A percentile compares a stretch with the other conserved stretches of the same genome.
Evolutionary conservation across 2,113 vertebrate genomes (phyloP).

Genomic region (Echinops telfairi): DNA sequence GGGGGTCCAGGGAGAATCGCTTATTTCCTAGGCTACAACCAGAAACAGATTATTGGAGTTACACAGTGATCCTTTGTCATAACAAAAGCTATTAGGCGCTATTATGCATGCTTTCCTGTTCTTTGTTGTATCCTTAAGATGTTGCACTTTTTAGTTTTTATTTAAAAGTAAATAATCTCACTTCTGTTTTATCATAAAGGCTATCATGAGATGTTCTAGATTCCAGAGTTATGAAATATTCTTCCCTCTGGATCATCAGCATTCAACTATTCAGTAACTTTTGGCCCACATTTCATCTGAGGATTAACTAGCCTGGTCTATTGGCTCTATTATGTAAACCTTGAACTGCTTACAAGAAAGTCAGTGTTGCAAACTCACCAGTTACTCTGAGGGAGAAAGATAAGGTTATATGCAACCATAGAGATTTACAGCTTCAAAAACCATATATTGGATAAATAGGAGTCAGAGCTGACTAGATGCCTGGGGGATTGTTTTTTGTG

Average conservation of each 20-base stretch:
- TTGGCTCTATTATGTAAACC: no score
- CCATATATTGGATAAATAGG: no score
- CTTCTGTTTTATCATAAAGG: background rate
- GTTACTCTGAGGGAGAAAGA: no score
- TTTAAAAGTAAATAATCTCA: background rate
- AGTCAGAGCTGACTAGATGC: no score
- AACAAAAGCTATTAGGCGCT: background rate
- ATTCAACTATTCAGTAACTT: constrained; percentile 22
- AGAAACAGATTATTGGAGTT: background rate
- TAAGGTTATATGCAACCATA: no score
- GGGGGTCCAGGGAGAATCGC: background rate
- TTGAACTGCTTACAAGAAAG: no score
- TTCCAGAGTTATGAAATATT: background rate
- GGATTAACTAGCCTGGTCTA: background rate
- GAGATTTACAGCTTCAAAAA: no score
- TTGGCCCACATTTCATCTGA: background rate
- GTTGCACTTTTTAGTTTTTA: background rate
- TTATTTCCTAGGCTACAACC: background rate
- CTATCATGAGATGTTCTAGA: background rate
- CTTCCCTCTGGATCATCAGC: background rate
- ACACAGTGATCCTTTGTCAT: background rate
- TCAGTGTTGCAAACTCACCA: no score
- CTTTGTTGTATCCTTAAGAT: background rate
- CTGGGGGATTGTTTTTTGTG: no score
- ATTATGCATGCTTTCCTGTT: background rate